Conservation (phyloP, 2,113 vertebrate species). For the Gymnogyps californianus region DNA sequence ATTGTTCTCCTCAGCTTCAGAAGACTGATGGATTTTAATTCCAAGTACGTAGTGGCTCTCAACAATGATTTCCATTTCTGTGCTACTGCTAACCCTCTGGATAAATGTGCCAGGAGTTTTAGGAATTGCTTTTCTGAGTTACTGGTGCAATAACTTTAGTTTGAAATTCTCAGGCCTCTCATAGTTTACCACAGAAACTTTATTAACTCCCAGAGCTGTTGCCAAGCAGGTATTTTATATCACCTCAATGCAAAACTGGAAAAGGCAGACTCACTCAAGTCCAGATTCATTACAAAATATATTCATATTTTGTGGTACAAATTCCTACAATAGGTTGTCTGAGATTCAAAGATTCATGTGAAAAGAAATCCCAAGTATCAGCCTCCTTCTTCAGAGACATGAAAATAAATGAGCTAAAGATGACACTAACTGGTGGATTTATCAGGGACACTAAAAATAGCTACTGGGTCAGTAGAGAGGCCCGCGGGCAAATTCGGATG, state of each 20-base stretch:
- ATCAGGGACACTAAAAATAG: background rate
- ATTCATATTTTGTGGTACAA: background rate
- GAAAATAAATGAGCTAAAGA: background rate
- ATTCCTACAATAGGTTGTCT: constrained; percentile 9
- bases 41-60: constrained; percentile 63
- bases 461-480: background rate
- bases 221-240: constrained; percentile 73
- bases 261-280: constrained; percentile 56
- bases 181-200: constrained; percentile 75
- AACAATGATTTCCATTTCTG: constrained; percentile 76
- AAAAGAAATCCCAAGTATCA: background rate
- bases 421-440: background rate
- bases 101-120: constrained; percentile 76
- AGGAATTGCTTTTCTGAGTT: constrained; percentile 81
- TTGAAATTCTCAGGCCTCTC: constrained; percentile 75
- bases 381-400: background rate
- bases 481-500: fast-evolving
- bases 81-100: constrained; percentile 69
- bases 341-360: background rate
- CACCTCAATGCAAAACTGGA: constrained; percentile 23
- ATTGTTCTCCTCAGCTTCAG: constrained; percentile 40
- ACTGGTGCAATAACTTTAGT: constrained; percentile 78
- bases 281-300: constrained; percentile 62
- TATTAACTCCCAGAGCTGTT: constrained; percentile 73
- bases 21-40: constrained; percentile 79